Percentiles rank a stretch among this genome's conserved stretches.
These are phyloP conservation scores for Sebastes itinus DNA, from an alignment of 2,797 vertebrate species.

Conservation along the genomic window DNA sequence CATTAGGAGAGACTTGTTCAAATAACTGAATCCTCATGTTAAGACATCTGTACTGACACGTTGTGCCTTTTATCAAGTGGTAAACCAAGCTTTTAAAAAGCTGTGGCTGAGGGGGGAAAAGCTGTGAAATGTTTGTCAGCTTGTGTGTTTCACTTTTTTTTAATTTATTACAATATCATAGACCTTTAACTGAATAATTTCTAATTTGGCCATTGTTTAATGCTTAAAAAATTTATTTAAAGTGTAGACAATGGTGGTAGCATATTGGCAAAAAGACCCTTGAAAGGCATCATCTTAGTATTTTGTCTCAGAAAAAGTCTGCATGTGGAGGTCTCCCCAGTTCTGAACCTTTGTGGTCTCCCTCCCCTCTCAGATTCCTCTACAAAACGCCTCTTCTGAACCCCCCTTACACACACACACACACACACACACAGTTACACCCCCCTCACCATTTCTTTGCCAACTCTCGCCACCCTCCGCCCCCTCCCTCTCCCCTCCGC, in stretches of 20 bases:
- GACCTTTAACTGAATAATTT: constrained; percentile 83
- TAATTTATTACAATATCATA: background rate
- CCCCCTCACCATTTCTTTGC: constrained; percentile 62
- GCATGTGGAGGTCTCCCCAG: constrained; percentile 92
- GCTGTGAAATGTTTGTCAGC: constrained; percentile 86
- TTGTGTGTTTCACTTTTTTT: constrained; percentile 63
- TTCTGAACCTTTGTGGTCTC: constrained; percentile 93
- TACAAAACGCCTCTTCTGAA: constrained; percentile 58
- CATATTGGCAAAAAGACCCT: constrained; percentile 61
- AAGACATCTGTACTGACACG: constrained; percentile 88
- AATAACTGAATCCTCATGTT: constrained; percentile 56
- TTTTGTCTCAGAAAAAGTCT: constrained; percentile 69
- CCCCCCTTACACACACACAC: constrained; percentile 11
- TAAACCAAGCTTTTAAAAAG: constrained; percentile 72
- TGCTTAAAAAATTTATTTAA: constrained; percentile 87
- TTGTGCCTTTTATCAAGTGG: constrained; percentile 89
- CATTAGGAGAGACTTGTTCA: constrained; percentile 88
- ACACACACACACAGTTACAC: constrained; percentile 13
- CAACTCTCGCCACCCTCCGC: constrained; percentile 85
- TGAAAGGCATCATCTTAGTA: constrained; percentile 1
- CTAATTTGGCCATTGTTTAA: constrained; percentile 84
- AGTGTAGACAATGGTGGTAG: constrained; percentile 74
- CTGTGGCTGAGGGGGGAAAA: constrained; percentile 72
- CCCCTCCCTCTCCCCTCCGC: constrained; percentile 50
- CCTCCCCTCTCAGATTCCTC: constrained; percentile 80